Evolutionary conservation across 2,888 invertebrate genomes (phyloP), one percentile per base, ranked within the genome.

Genomic region (Liposcelis brunnea): DNA sequence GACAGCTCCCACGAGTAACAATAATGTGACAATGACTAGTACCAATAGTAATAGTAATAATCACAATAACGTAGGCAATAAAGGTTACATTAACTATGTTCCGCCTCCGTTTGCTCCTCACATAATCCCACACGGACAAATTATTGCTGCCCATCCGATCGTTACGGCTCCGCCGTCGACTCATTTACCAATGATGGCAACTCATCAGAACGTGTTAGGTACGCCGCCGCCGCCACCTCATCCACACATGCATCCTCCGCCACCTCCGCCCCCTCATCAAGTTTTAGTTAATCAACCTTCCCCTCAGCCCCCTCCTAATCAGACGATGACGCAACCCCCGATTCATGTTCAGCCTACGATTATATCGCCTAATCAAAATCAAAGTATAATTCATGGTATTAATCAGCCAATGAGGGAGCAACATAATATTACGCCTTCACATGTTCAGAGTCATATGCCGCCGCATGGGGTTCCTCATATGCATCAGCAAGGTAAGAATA

Each of bases 381-480:
- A 19, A 18, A 21, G 10, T 19, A 18, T 40, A 21, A 40, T 40
- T 10, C 40, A 40, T 6, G 19, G 16, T 19, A 40, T 40, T 16
- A 21, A 40, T 19, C 40, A 40, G 40, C 19, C 19, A 6, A 19
- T 40, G 16, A 16, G 19, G 19, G 35, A 35, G 35, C 35, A 35
- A 35, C 15, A 14, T 16, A 35, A 15, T 35, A 35, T 26, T 6
- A 26, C 26, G 26, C 26, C 26, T 26, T 26, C 26, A 8, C 26
- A 26, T 26, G 26, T 16, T 35, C 35, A 35, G 14, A 21, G 16
- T 14, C 40, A 40, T 40, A 6, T 40, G 19, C 40, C 40, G 12
- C 40, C 40, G 3, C 40, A 40, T 19, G 40, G 40, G 6, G 40
- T 40, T 16, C 40, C 40, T 4, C 40, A 40, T 40, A 21, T 40